Evolutionary conservation across 1,140 invertebrate species (phyloP), one percentile per base, ranked within the genome.

Genomic region (Daktulosphaira vitifoliae): DNA sequence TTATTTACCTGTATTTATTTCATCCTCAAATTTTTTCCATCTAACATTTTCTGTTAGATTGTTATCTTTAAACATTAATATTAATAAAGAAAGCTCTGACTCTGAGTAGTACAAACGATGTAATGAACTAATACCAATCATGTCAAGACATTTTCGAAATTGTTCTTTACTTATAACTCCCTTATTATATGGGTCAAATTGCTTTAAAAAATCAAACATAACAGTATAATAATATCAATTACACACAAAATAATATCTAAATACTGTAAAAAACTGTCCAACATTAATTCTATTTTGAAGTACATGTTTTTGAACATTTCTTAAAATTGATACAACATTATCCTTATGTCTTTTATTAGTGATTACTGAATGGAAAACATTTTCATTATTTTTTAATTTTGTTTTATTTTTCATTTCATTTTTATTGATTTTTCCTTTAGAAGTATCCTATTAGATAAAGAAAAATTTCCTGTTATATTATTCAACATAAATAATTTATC

Each of bases 1-100:
- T 5, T 6, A 33, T 33, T 13, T 46, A 59, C 15, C 6, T 13
- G 25, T 33, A 29, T 20, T 33, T 20, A 62, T 62, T 48, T 44
- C 3, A 26, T 59, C 9, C 20, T 18, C 42, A 62, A 48, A 48
- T n/a, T 29, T 26, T 20, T 7, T 33, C 11, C 18, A 48, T 29
- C 26, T 29, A 8, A 46, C 18, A 42, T 1, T 46, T 59, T 59
- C 16, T 26, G n/a, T 2, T 44, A 2, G 20, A n/a, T 62, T 3
- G 44, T 62, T 20, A 48, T 62, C 11, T 6, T 33, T 48, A 29
- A 20, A 62, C 23, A 48, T 62, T 13, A 22, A 4, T 11, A 62
- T 20, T 15, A 33, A 11, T 33, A 44, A 44, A 4, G 11, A 26
- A 44, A 46, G 26, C 29, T 46, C 42, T 6, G 1, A 1, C 11